Evolutionary conservation across 2,888 invertebrate species (phyloP), one percentile per base, ranked within the genome.

Genomic region (Psylliodes chrysocephalus): DNA sequence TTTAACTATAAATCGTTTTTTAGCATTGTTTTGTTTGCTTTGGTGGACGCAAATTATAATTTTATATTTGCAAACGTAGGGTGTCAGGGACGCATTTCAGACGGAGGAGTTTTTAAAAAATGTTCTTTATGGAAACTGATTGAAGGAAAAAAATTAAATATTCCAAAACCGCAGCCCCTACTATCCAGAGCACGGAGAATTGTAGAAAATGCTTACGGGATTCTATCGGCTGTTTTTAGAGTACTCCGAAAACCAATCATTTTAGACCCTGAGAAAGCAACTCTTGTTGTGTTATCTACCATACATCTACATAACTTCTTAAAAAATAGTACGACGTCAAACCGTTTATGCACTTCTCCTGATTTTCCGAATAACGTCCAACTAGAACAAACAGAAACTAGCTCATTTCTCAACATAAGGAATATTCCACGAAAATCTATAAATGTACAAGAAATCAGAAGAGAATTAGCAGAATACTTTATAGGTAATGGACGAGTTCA

Each of bases 171-270:
- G 25, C 12, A 22, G 15, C 15, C 33, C 18, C 40, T 60, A 25
- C 60, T 44, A 42, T 63, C 63, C 55, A 46, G 68, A 61, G 68
- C 69, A n/a, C 63, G 68, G 8, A 53, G 68, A 28, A 68, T 73
- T 35, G 69, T 70, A n/a, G 72, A 72, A 61, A 71, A 49, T 2
- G 35, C 49, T 7, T 60, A 52, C 19, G 46, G 44, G 17, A 28
- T 52, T n/a, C 5, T 52, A 18, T 42, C 52, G 44, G 18, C 28
- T 44, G 51, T 33, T 14, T 60, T 42, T 51, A 42, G 53, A 25
- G 71, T 68, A 64, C 57, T 22, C 60, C 69, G 52, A 66, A 73
- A 22, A 66, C 70, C 70, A 49, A 54, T 68, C n/a, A 46, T 64
- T 33, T 51, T 64, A 33, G 52, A 63, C 63, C 67, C 55, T n/a